Conservation (phyloP, 1,140 invertebrate genomes). For the Euglossa dilemma region DNA sequence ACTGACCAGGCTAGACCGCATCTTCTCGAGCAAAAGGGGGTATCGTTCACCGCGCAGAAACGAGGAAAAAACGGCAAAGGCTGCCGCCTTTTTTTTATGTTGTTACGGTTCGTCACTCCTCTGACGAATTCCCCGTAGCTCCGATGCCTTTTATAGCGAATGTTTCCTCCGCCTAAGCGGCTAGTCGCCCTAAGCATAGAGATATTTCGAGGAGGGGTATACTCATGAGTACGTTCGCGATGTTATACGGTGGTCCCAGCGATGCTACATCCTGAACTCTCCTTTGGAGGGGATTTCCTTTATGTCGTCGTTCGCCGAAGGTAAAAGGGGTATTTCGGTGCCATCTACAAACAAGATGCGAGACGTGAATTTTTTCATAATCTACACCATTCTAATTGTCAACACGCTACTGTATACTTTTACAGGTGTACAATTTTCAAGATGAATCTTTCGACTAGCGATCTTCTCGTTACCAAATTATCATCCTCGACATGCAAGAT, state of each 20-base stretch:
- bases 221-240: constrained; percentile 17
- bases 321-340: constrained; percentile 42
- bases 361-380: not conserved
- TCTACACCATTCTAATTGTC: no score
- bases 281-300: constrained; percentile 40
- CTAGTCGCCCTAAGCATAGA: constrained; percentile 60
- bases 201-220: constrained; percentile 62
- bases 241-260: constrained; percentile 58
- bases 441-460: no score
- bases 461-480: no score
- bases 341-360: not conserved
- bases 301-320: not conserved
- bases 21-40: constrained; percentile 34
- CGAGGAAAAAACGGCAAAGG: constrained; percentile 45
- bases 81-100: constrained; percentile 58
- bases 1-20: constrained; percentile 73
- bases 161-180: constrained; percentile 58
- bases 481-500: no score
- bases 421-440: not conserved
- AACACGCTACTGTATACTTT: no score
- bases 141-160: constrained; percentile 72
- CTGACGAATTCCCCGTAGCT: constrained; percentile 68
- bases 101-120: constrained; percentile 66
- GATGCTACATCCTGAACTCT: constrained; percentile 51
- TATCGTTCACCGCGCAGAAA: constrained; percentile 19